Percentiles rank a stretch among this genome's conserved stretches.
phyloP scores from a whole-genome alignment of 2,888 invertebrate genomes.

The Campoplex capitator region DNA sequence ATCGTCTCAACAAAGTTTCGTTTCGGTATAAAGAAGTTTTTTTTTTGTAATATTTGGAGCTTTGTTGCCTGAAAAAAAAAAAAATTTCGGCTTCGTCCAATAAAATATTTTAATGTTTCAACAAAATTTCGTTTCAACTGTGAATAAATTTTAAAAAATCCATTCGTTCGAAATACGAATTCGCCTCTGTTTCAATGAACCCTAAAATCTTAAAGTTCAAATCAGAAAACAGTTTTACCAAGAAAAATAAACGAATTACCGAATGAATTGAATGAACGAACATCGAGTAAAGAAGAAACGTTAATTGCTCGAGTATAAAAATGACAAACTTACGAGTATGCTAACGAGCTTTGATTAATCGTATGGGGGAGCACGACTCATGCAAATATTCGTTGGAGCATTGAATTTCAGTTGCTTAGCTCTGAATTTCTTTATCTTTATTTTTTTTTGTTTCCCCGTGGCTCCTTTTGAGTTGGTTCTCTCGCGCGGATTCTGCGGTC shows the following conservation, averaged over 20 bases:
- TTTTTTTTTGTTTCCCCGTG: background rate
- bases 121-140: too few species aligned
- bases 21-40: too few species aligned
- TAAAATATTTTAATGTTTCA: too few species aligned
- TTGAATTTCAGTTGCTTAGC: slow-evolving; percentile 1
- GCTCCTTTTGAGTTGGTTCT: slow-evolving; percentile 33
- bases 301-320: background rate
- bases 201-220: background rate
- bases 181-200: too few species aligned
- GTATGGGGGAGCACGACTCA: background rate
- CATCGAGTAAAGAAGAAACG: background rate
- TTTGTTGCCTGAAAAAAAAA: too few species aligned
- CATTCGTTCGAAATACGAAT: too few species aligned
- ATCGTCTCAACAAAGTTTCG: too few species aligned
- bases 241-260: background rate
- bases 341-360: background rate
- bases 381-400: background rate
- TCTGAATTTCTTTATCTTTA: slow-evolving; percentile 10
- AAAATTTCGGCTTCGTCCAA: too few species aligned
- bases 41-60: too few species aligned
- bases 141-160: too few species aligned
- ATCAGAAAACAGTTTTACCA: background rate
- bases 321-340: background rate
- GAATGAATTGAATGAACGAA: background rate
- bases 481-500: slow-evolving; percentile 36